Evolutionary conservation across 2,797 vertebrate genomes (phyloP).

Genomic region (Lepilemur septentrionalis): DNA sequence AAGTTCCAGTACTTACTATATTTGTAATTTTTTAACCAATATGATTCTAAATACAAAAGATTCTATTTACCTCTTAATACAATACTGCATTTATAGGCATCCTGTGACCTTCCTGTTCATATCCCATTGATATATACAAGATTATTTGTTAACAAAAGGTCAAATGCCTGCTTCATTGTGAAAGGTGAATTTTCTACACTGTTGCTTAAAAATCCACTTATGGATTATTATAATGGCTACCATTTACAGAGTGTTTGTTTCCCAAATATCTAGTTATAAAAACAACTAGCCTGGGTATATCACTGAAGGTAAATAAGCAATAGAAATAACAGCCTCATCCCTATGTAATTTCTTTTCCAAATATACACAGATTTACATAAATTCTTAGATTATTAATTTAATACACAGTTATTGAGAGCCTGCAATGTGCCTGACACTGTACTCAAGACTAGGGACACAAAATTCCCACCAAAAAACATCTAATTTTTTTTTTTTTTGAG

Average conservation of each 20-base stretch:
- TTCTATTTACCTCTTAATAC: background rate
- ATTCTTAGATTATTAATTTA: background rate
- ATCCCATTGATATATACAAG: background rate
- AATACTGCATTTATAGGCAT: background rate
- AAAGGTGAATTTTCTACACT: background rate
- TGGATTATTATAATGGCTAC: background rate
- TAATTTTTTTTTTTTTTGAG: background rate
- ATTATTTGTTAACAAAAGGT: background rate
- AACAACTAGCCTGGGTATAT: background rate
- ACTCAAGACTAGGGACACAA: background rate
- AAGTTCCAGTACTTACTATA: background rate
- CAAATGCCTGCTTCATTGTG: background rate
- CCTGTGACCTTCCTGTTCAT: background rate
- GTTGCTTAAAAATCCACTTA: constrained; percentile 36
- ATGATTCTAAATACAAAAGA: constrained; percentile 2
- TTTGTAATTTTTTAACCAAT: background rate
- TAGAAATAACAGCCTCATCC: background rate
- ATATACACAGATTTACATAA: background rate
- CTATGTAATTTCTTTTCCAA: background rate
- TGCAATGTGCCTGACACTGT: background rate
- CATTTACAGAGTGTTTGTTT: constrained; percentile 21
- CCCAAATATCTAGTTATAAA: background rate
- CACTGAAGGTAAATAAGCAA: constrained; percentile 16
- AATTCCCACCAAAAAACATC: background rate
- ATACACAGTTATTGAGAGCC: background rate